Evolutionary conservation across 2,113 vertebrate species (phyloP).

Genomic region (Hemicordylus capensis): DNA sequence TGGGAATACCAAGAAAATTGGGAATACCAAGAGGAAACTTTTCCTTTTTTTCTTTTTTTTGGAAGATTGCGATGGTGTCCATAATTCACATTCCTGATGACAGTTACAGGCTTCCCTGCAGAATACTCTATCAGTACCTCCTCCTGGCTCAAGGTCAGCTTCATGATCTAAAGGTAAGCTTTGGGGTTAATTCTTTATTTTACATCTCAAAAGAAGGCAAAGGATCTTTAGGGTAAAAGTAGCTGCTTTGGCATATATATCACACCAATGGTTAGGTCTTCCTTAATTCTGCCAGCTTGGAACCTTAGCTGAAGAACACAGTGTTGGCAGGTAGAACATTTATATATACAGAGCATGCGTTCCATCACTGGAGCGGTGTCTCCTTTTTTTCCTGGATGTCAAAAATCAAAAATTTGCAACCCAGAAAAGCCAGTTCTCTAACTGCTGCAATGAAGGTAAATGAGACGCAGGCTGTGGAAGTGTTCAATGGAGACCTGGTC

Average conservation of each 20-base stretch:
- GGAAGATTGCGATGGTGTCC: conserved; percentile 87
- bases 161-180: conserved; percentile 91
- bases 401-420: background rate
- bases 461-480: too few relatives aligned
- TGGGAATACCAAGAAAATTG: background rate
- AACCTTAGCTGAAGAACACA: background rate
- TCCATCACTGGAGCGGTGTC: background rate
- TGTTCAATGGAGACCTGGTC: too few relatives aligned
- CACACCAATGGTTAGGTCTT: background rate
- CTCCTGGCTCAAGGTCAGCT: conserved; percentile 89
- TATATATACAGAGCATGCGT: background rate
- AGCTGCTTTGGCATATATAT: background rate
- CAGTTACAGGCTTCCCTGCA: conserved; percentile 85
- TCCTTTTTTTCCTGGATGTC: background rate
- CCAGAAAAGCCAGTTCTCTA: background rate
- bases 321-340: background rate
- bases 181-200: background rate
- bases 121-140: conserved; percentile 91
- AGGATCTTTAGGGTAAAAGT: background rate
- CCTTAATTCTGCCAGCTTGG: background rate
- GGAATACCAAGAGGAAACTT: background rate
- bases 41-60: conserved; percentile 8
- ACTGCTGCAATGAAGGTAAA: background rate
- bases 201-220: background rate
- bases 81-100: conserved; percentile 92